Evolutionary conservation across 2,888 invertebrate species (phyloP).

Genomic region (Eupithecia dodoneata): DNA sequence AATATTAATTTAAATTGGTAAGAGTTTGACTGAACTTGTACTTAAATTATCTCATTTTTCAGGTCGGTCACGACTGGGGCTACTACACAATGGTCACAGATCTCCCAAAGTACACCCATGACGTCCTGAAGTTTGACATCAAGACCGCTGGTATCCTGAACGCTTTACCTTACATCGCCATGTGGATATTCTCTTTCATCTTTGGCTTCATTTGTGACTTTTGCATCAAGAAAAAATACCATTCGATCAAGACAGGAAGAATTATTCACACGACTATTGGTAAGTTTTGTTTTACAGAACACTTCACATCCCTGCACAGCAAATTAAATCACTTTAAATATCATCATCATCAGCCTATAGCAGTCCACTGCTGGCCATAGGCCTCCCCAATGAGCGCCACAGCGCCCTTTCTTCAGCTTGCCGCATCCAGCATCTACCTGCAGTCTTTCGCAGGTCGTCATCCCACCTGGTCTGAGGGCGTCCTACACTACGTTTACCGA

Average conservation of each 20-base stretch:
- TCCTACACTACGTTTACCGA: no score
- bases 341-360: no score
- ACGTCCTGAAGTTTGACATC: conserved; percentile 86
- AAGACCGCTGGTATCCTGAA: conserved; percentile 85
- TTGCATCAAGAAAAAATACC: conserved; percentile 85
- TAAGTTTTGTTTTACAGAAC: conserved; percentile 55
- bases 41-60: conserved; percentile 20
- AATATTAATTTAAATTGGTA: not conserved
- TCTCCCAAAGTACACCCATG: conserved; percentile 87
- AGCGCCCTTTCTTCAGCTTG: no score
- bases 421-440: no score
- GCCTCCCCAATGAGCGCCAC: no score
- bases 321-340: no score
- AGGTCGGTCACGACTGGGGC: conserved; percentile 86
- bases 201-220: conserved; percentile 88
- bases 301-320: no score
- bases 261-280: conserved; percentile 88
- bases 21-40: not conserved
- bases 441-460: no score
- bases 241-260: conserved; percentile 84
- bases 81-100: conserved; percentile 90
- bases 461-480: no score
- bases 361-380: no score
- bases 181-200: conserved; percentile 86
- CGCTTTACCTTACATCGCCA: conserved; percentile 86